Conservation (phyloP, 2,113 vertebrate genomes). For the Megaceryle torquata region DNA sequence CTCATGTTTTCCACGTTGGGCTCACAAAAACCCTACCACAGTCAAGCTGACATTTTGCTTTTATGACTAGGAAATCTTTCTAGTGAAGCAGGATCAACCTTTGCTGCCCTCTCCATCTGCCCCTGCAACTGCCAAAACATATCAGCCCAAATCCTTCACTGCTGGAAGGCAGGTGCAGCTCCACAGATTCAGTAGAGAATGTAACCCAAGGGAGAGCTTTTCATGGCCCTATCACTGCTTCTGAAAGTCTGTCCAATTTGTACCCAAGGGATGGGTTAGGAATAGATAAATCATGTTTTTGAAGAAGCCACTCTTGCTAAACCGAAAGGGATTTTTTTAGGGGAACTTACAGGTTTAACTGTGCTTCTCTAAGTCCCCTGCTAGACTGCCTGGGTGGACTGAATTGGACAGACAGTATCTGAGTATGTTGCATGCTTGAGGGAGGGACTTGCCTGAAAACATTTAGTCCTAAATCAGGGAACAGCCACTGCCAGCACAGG, state of each 20-base stretch:
- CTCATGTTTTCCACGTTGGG: neutral
- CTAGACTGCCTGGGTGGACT: neutral
- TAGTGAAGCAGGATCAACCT: neutral
- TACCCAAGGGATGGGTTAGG: neutral
- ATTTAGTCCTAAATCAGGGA: neutral
- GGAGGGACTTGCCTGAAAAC: neutral
- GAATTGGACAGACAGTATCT: neutral
- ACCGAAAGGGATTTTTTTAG: neutral
- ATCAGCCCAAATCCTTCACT: neutral
- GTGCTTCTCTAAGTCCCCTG: neutral
- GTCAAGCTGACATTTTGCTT: neutral
- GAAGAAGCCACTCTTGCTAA: neutral
- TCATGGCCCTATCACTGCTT: neutral
- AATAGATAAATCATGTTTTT: neutral
- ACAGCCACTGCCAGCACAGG: neutral
- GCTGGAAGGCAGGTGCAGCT: neutral
- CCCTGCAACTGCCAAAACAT: neutral
- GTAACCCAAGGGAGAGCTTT: neutral
- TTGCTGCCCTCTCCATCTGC: neutral
- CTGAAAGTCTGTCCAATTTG: neutral
- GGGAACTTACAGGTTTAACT: accelerated
- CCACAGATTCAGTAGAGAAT: neutral
- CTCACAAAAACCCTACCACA: neutral
- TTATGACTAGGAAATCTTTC: neutral
- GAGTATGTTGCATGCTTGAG: neutral